Evolutionary conservation across 1,140 invertebrate genomes (phyloP).

Genomic region (Drosophila willistoni): DNA sequence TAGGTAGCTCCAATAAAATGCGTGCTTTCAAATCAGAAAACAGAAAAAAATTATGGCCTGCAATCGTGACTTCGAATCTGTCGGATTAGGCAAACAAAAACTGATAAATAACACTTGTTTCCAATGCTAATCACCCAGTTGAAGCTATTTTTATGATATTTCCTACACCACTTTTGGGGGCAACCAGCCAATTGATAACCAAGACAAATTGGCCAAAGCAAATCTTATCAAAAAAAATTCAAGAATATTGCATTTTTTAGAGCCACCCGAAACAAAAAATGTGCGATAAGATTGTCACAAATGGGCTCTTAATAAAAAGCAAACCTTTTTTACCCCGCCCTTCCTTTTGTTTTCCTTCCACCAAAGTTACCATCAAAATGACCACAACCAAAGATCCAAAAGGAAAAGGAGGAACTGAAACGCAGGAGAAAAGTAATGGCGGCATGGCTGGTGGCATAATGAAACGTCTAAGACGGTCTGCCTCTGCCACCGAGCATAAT

Average conservation of each 20-base stretch:
- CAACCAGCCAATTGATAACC: conserved; percentile 12
- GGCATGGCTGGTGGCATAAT: conserved; percentile 57
- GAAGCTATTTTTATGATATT: conserved; percentile 34
- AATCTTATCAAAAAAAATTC: conserved; percentile 32
- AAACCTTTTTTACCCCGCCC: conserved; percentile 26
- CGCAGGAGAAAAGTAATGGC: conserved; percentile 55
- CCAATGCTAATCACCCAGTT: conserved; percentile 11
- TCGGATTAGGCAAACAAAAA: neutral
- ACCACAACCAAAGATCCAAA: conserved; percentile 67
- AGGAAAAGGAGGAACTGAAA: conserved; percentile 43
- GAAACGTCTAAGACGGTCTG: conserved; percentile 69
- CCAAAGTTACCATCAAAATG: conserved; percentile 39
- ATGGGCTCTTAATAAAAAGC: conserved; percentile 10
- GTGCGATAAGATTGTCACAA: conserved; percentile 39
- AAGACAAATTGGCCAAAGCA: neutral
- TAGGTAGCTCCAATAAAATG: neutral
- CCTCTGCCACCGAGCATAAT: conserved; percentile 77
- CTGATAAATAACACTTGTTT: conserved; percentile 9
- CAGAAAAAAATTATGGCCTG: neutral
- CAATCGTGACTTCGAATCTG: neutral
- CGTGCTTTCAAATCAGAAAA: neutral
- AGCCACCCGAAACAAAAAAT: conserved; percentile 5
- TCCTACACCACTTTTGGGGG: conserved; percentile 3
- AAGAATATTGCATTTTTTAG: conserved; percentile 28
- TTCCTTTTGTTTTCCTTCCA: neutral